Evolutionary conservation across 2,797 vertebrate genomes (phyloP).

Genomic region (Sebastes reedi): DNA sequence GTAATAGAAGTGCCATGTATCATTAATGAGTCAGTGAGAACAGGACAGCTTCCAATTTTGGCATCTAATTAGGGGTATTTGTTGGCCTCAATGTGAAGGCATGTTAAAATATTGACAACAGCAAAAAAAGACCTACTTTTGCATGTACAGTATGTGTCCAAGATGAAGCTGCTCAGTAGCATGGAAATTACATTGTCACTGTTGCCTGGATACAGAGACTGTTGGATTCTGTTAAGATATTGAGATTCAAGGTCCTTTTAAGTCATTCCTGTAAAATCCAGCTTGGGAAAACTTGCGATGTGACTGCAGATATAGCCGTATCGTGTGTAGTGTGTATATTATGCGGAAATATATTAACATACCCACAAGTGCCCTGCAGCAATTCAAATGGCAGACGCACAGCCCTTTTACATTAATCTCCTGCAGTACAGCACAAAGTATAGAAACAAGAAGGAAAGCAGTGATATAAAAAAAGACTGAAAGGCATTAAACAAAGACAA

Average conservation of each 20-base stretch:
- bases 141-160: constrained; percentile 11
- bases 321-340: background rate
- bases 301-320: constrained; percentile 9
- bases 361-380: constrained; percentile 4
- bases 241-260: constrained; percentile 55
- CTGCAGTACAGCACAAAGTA: constrained; percentile 3
- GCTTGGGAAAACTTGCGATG: constrained; percentile 28
- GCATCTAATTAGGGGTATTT: constrained; percentile 26
- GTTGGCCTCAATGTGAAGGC: constrained; percentile 14
- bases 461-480: background rate
- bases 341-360: constrained; percentile 13
- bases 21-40: constrained; percentile 27
- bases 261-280: constrained; percentile 27
- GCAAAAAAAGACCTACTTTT: constrained; percentile 16
- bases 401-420: constrained; percentile 3
- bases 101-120: constrained; percentile 35
- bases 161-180: constrained; percentile 40
- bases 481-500: constrained; percentile 19
- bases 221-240: constrained; percentile 38
- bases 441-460: background rate
- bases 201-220: constrained; percentile 64
- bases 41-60: constrained; percentile 5
- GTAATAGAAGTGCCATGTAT: constrained; percentile 34
- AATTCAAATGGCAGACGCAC: background rate
- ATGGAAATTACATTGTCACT: constrained; percentile 46